Evolutionary conservation across 1,140 invertebrate species (phyloP), one percentile per base, ranked within the genome.

Genomic region (Drosophila malerkotliana): DNA sequence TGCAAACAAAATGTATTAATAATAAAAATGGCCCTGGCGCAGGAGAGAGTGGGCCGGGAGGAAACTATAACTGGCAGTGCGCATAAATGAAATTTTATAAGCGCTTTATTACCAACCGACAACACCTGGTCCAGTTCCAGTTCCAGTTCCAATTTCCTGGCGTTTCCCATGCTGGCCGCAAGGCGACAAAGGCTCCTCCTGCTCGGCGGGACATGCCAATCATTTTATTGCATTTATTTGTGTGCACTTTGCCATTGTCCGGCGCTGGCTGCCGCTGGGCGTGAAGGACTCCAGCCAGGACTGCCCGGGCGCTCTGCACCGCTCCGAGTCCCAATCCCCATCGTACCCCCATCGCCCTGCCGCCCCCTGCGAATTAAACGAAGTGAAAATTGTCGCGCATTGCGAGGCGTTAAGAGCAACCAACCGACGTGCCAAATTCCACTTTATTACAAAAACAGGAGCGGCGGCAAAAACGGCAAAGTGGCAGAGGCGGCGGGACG

Each of bases 161-260:
- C 41, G 3, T 7, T 44, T 44, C 8, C 39, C 41, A 14, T 24
- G 54, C 14, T 3, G 30, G 15, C 51, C 51, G 26, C 15, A 34
- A 60, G 58, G 51, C 60, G 44, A 79, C 83, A 72, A 74, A 63
- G 61, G 56, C 63, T 44, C 68, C 56, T 47, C 54, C 57, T 54
- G 60, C 79, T 60, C 77, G 60, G 60, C 76, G 68, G 77, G 71
- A 76, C 75, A 87, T 87, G 82, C 82, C 82, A 87, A 87, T 87
- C 82, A 87, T 87, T 87, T 87, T 83, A 87, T 87, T 87, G 82
- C 83, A 82, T 82, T 87, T 88, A 87, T 87, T 88, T 87, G 73
- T 87, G 77, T 87, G 82, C 78, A 87, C 83, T 87, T 88, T 79
- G 66, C 64, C 82, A 87, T 88, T 87, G 82, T 87, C 78, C 76